Conservation (phyloP, 2,113 vertebrate species). For the Pycnonotus jocosus region DNA sequence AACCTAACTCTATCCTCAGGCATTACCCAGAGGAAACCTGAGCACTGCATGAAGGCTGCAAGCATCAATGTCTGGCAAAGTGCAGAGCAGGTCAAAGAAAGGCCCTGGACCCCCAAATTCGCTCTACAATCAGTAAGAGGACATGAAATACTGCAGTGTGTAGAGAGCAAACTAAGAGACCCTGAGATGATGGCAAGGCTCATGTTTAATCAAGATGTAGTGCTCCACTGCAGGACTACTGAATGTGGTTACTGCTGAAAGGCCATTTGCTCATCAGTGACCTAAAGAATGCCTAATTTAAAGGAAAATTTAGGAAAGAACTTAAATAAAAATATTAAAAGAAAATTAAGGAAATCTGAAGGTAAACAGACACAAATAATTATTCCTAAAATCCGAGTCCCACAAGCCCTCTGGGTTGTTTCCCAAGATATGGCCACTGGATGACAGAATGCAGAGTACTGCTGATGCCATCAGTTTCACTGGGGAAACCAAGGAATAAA, state of each 20-base stretch:
- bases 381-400: background rate
- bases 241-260: background rate
- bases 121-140: background rate
- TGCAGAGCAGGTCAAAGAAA: background rate
- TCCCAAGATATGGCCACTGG: background rate
- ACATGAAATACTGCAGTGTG: background rate
- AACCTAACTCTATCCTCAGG: background rate
- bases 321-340: background rate
- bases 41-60: background rate
- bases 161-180: background rate
- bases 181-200: background rate
- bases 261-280: background rate
- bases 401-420: background rate
- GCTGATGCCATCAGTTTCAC: background rate
- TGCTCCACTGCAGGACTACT: background rate
- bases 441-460: background rate
- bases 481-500: background rate
- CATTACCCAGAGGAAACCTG: background rate
- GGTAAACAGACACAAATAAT: background rate
- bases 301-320: background rate
- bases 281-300: background rate
- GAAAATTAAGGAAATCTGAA: background rate
- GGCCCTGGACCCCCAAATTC: background rate
- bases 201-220: background rate
- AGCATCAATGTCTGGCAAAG: background rate